phyloP scores from a whole-genome alignment of 2,797 vertebrate species.

The Sebastes paucispinis region DNA sequence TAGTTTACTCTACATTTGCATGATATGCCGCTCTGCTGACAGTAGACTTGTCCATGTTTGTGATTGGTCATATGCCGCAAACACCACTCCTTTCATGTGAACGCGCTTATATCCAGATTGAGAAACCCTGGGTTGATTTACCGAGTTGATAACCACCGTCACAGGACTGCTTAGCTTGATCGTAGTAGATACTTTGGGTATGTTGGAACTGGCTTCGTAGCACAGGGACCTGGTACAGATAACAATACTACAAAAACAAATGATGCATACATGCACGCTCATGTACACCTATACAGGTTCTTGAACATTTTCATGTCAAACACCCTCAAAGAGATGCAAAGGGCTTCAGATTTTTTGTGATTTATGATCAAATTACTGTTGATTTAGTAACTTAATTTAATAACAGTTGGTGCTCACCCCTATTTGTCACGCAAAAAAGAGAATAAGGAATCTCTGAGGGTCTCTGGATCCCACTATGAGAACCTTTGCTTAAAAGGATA shows the following conservation, averaged over 20 bases:
- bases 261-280: not conserved
- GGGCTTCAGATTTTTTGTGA: not conserved
- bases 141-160: not conserved
- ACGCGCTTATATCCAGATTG: not conserved
- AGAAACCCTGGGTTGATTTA: not conserved
- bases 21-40: not conserved
- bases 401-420: not conserved
- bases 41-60: too few species aligned
- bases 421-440: not conserved
- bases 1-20: not conserved
- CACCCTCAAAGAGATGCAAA: not conserved
- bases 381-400: not conserved
- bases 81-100: too few species aligned
- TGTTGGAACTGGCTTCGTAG: too few species aligned
- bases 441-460: not conserved
- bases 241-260: not conserved
- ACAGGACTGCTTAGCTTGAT: not conserved
- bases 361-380: not conserved
- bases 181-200: too few species aligned
- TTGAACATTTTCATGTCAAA: not conserved
- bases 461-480: not conserved
- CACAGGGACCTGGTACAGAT: not conserved
- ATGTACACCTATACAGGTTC: not conserved
- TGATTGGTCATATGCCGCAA: too few species aligned
- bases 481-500: not conserved